These are phyloP conservation scores for Eupelmus urozonus DNA, from an alignment of 2,888 invertebrate genomes.

Conservation along the genomic window DNA sequence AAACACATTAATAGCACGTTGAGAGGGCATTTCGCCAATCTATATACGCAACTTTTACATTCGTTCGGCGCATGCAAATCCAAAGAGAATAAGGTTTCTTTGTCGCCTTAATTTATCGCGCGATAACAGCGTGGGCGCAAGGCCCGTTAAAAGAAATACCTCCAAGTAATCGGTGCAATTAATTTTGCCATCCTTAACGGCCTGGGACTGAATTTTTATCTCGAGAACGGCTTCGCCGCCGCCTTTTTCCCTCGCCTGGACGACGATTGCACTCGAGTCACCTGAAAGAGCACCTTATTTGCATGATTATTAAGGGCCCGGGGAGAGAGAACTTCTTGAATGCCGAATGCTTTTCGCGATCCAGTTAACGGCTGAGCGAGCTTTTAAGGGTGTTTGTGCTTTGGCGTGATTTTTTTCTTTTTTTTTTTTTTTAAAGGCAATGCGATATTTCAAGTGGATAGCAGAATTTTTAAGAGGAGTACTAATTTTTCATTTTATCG, in stretches of 20 bases:
- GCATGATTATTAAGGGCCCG: not conserved
- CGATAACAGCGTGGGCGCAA: no score
- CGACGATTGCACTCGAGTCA: constrained; percentile 56
- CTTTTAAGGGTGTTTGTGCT: not conserved
- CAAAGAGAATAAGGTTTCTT: not conserved
- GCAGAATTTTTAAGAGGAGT: no score
- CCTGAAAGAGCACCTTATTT: constrained; percentile 46
- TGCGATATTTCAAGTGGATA: no score
- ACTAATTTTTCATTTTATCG: no score
- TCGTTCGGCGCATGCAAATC: no score
- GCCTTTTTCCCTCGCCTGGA: constrained; percentile 57
- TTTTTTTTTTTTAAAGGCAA: no score
- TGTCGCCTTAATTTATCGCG: not conserved
- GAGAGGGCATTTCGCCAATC: no score
- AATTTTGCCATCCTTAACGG: constrained; percentile 62
- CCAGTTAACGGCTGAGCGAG: not conserved
- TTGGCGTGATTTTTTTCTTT: not conserved
- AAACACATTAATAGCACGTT: constrained; percentile 48
- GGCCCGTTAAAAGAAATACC: no score
- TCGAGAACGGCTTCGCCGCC: constrained; percentile 69
- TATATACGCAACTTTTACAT: not conserved
- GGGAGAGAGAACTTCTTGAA: not conserved
- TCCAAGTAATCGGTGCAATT: constrained; percentile 71
- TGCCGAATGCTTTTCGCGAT: not conserved
- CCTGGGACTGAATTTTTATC: constrained; percentile 67